Conservation (phyloP, 1,140 invertebrate species). For the Piezodorus guildinii region DNA sequence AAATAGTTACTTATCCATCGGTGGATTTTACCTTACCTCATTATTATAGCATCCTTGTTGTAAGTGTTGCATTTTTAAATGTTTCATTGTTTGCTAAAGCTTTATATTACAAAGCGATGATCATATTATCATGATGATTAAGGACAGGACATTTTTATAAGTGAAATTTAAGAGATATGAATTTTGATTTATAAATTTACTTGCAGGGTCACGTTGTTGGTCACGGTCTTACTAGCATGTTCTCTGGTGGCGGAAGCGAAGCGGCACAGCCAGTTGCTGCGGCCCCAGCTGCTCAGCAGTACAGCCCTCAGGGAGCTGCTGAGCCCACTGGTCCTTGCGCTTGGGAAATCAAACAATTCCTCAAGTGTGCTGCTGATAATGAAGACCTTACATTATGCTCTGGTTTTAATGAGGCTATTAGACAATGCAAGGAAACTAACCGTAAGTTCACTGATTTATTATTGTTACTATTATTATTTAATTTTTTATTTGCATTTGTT, state of each 20-base stretch:
- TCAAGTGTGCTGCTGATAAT: constrained; percentile 76
- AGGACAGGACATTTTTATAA: no score
- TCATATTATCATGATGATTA: no score
- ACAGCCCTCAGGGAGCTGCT: constrained; percentile 29
- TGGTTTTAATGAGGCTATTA: constrained; percentile 85
- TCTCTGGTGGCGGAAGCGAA: constrained; percentile 47
- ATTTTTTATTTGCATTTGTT: neutral
- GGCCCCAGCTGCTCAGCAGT: constrained; percentile 34
- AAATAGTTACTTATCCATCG: no score
- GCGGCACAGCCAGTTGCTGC: constrained; percentile 31
- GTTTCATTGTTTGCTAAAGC: no score
- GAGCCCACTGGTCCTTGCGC: constrained; percentile 57
- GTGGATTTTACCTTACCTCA: no score
- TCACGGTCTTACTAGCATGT: constrained; percentile 70
- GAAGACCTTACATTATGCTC: constrained; percentile 74
- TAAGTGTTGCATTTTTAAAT: no score
- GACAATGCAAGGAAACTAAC: constrained; percentile 64
- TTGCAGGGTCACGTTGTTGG: constrained; percentile 69
- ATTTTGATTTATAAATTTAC: no score
- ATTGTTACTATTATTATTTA: no score
- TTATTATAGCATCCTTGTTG: no score
- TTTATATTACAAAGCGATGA: no score
- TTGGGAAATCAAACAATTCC: constrained; percentile 83
- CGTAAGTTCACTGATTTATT: constrained; percentile 32
- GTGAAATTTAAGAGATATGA: no score